Base-by-base conservation (phyloP, 2,113 vertebrate genomes). In the Aleadryas rufinucha region DNA sequence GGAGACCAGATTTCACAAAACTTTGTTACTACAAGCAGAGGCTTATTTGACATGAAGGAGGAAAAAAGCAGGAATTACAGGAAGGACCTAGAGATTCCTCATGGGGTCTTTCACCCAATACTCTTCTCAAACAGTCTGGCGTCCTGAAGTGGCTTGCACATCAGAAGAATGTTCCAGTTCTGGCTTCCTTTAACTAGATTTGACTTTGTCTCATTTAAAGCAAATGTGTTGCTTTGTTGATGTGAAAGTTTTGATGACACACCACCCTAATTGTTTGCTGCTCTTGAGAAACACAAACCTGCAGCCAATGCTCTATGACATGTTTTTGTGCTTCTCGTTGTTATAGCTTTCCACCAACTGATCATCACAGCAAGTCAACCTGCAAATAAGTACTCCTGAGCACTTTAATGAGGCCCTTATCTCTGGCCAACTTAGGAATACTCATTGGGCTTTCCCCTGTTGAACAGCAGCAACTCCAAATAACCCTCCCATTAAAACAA, bases 221-320 rank as follows among this genome's bases (percentile, higher is more conserved):
- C 22, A 64, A 97, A 97, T 95, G 97, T 95, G 96, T 97, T 97
- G 95, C 96, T 97, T 98, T 96, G 97, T 96, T 95, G 97, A 98
- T 78, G 83, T 97, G 94, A 97, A 98, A 98, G 97, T 98, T 97
- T 93, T 96, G 95, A 97, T 60, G 98, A 98, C 96, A 96, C 96
- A 97, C 93, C 85, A 81, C 91, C 96, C 97, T 99, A 98, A 99
- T 99, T 99, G 98, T 97, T 97, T 69, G 52, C 94, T 96, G 68
- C 80, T 96, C 87, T 91, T 69, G 79, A 93, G 92, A 95, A 97
- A 95, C 95, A 72, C 89, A 88, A 93, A 96, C 94, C 89, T 95
- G 97, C 97, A 96, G 69, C 87, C 95, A 31, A 97, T 98, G 97
- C 96, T 96, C 96, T 90, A 26, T 97, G 97, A 98, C 97, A 97